Percentiles rank a stretch among this genome's conserved stretches.
Conservation (phyloP, 2,113 vertebrate genomes). For the Bucco capensis region DNA sequence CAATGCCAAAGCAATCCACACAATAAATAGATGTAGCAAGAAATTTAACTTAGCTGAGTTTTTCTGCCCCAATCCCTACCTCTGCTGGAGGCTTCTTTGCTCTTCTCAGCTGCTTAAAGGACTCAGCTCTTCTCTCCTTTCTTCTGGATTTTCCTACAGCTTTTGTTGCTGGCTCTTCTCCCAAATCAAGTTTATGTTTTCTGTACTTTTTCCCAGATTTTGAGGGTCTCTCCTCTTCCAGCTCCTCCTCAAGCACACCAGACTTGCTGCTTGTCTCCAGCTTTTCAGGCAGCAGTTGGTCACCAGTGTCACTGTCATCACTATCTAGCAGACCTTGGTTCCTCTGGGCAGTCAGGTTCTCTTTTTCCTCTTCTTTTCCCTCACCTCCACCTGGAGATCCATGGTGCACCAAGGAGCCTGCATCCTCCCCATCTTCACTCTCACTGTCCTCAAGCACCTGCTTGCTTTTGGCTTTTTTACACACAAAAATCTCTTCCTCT, state of each 20-base stretch:
- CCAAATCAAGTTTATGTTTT: background rate
- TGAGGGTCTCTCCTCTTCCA: background rate
- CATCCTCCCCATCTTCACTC: slow-evolving; percentile 77
- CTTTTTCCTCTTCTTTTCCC: slow-evolving; percentile 26
- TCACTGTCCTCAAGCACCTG: slow-evolving; percentile 86
- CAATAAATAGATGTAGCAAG: background rate
- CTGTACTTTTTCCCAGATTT: slow-evolving; percentile 22
- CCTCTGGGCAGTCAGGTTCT: background rate
- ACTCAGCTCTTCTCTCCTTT: slow-evolving; percentile 61
- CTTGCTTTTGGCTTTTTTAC: slow-evolving; percentile 77
- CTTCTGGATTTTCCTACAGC: slow-evolving; percentile 66
- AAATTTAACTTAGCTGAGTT: background rate
- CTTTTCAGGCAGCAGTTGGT: background rate
- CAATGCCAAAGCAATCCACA: background rate
- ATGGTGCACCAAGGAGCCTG: background rate
- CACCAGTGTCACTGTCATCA: slow-evolving; percentile 66
- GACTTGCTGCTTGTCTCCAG: background rate
- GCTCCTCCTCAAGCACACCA: background rate
- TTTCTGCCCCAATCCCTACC: slow-evolving; percentile 50
- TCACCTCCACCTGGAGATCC: slow-evolving; percentile 15
- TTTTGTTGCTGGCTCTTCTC: slow-evolving; percentile 37
- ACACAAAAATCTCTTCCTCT: slow-evolving; percentile 83
- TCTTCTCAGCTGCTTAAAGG: slow-evolving; percentile 70
- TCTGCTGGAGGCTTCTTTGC: slow-evolving; percentile 41
- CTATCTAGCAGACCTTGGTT: slow-evolving; percentile 60